Conservation (phyloP, 2,113 vertebrate species). For the Marcusenius ussheri region DNA sequence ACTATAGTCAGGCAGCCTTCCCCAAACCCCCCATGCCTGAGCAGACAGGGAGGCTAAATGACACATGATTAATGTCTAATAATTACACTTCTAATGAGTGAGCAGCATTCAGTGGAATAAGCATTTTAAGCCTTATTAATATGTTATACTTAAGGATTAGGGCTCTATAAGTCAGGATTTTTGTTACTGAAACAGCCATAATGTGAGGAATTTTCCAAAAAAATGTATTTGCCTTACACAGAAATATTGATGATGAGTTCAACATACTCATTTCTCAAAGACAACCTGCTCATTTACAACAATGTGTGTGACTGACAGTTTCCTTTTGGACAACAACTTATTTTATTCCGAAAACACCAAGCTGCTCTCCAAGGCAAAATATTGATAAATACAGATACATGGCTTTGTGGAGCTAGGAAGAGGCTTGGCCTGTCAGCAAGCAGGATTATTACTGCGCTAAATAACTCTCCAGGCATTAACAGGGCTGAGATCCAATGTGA, state of each 20-base stretch:
- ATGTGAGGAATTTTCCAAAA: background rate
- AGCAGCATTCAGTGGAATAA: background rate
- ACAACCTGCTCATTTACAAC: background rate
- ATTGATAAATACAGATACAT: background rate
- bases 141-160: background rate
- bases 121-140: background rate
- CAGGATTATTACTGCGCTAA: background rate
- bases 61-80: conserved; percentile 3
- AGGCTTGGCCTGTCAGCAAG: background rate
- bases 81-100: background rate
- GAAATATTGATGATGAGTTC: background rate
- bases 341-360: background rate
- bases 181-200: background rate
- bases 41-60: background rate
- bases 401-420: background rate
- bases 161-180: background rate
- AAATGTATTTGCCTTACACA: background rate
- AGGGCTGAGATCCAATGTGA: conserved; percentile 29
- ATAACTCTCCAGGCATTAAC: conserved; percentile 14
- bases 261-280: background rate
- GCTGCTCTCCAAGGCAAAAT: background rate
- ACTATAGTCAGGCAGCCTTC: background rate
- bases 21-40: background rate
- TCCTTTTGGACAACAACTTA: background rate
- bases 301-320: background rate